A percentile compares a stretch with the other conserved stretches of the same genome.
These are phyloP conservation scores for Leptoclinus maculatus DNA, from an alignment of 2,797 vertebrate species.

Conservation along the genomic window DNA sequence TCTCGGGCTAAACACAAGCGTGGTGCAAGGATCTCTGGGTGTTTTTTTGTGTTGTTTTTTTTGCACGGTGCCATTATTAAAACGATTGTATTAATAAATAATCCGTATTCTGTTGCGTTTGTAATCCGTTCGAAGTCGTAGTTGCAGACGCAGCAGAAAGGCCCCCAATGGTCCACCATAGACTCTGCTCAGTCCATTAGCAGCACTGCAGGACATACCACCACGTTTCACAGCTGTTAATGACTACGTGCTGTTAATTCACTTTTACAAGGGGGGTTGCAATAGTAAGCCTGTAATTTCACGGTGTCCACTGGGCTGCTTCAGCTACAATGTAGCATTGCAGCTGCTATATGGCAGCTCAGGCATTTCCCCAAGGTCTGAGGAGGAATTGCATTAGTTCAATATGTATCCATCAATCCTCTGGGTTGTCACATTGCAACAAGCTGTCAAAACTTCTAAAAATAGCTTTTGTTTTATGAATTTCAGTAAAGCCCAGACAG, in stretches of 20 bases:
- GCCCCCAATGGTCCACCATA: slow-evolving; percentile 22
- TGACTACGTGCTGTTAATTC: slow-evolving; percentile 20
- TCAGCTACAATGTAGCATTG: not conserved
- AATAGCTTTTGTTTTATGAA: slow-evolving; percentile 1
- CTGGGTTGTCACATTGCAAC: not conserved
- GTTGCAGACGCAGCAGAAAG: slow-evolving; percentile 24
- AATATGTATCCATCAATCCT: slow-evolving; percentile 1
- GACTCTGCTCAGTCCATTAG: slow-evolving; percentile 23
- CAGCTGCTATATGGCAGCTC: not conserved
- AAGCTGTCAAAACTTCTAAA: not conserved
- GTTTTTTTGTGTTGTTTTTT: not conserved
- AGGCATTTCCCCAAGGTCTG: not conserved
- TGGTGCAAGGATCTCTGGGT: not conserved
- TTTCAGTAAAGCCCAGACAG: slow-evolving; percentile 7
- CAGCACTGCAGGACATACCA: slow-evolving; percentile 56
- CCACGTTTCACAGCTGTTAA: slow-evolving; percentile 39
- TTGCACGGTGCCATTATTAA: not conserved
- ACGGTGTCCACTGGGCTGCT: slow-evolving; percentile 1
- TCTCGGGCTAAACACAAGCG: not conserved
- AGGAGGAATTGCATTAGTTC: not conserved
- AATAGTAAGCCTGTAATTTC: not conserved
- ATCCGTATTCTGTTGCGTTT: not conserved
- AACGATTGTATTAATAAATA: not conserved
- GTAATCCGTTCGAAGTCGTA: not conserved
- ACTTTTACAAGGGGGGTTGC: slow-evolving; percentile 6